A percentile compares a stretch with the other conserved stretches of the same genome.
These are phyloP conservation scores for Champsocephalus esox DNA, from an alignment of 2,797 vertebrate genomes.

Conservation along the genomic window DNA sequence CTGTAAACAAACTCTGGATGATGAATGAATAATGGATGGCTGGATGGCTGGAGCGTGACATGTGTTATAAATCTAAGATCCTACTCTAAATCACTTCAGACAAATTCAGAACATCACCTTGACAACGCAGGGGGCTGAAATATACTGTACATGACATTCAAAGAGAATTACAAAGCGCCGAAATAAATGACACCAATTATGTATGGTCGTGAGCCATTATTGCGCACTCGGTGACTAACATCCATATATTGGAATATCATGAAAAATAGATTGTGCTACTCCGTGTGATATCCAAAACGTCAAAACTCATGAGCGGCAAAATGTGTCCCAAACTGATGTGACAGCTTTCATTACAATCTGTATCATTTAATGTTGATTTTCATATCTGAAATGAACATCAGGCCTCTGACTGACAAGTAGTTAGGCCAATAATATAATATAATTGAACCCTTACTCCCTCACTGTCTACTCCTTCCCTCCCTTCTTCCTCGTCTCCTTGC, in stretches of 20 bases:
- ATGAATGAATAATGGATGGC: slow-evolving; percentile 46
- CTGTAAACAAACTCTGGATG: background rate
- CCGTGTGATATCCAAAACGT: slow-evolving; percentile 1
- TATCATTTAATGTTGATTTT: background rate
- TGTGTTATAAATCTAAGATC: slow-evolving; percentile 51
- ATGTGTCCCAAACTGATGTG: background rate
- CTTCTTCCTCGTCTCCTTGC: slow-evolving; percentile 21
- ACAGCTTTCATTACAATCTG: background rate
- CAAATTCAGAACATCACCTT: slow-evolving; percentile 32
- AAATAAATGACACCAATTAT: slow-evolving; percentile 38
- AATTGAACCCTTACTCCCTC: background rate
- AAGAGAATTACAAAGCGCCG: slow-evolving; percentile 32
- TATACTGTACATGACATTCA: slow-evolving; percentile 12
- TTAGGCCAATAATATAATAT: background rate
- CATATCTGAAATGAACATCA: slow-evolving; percentile 49
- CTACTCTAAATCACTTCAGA: slow-evolving; percentile 31
- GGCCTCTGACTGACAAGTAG: slow-evolving; percentile 17
- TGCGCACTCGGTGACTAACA: background rate
- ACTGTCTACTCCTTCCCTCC: background rate
- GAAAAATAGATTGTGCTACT: slow-evolving; percentile 6
- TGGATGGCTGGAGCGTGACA: slow-evolving; percentile 33
- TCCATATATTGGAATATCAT: slow-evolving; percentile 4
- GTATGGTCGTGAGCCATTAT: background rate
- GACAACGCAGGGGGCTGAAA: slow-evolving; percentile 24
- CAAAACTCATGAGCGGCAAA: slow-evolving; percentile 10